Base-by-base conservation (phyloP, 1,140 invertebrate species). In the Lerema accius region DNA sequence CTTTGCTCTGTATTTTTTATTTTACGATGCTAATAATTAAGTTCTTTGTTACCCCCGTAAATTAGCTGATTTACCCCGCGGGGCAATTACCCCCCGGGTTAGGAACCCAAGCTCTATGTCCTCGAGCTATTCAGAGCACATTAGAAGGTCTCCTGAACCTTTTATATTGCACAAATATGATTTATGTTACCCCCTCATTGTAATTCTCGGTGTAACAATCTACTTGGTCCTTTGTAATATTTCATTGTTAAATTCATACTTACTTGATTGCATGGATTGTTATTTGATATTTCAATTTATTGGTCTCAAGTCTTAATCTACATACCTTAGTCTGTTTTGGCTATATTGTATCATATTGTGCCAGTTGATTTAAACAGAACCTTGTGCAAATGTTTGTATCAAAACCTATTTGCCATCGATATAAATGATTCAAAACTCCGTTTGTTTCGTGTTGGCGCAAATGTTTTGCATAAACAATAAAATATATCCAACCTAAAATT, bases 401-500 rank as follows among this genome's bases (percentile, higher is more conserved):
- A 3, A 23, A 6, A 3, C 23, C 23, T 23, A 6, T 3, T 3
- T 23, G 23, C 6, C 23, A 23, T 23, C 23, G 23, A 2, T 23
- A 2, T 3, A 2, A 23, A 23, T 23, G 23, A 23, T 23, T 23
- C 23, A 23, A 23, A 23, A 23, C 23, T 6, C 9, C 9, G 28
- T 32, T 32, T 32, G 9, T 13, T 23, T 46, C 17, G 16, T 3
- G 10, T 46, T 46, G 0, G 5, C 7, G 1, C 23, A 28, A 48
- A 26, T 11, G 6, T 42, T 42, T 26, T 55, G 37, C 11, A 55
- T 51, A 51, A 23, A 7, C 11, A 23, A 28, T 23, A 23, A 23
- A 3, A 23, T 3, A 5, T 7, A 26, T 11, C 15, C 5, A 32
- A 15, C 7, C 6, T 11, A n/a, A 19, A 55, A 6, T 28, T n/a